Conservation (phyloP, 2,797 vertebrate genomes). For the Decapterus maruadsi region DNA sequence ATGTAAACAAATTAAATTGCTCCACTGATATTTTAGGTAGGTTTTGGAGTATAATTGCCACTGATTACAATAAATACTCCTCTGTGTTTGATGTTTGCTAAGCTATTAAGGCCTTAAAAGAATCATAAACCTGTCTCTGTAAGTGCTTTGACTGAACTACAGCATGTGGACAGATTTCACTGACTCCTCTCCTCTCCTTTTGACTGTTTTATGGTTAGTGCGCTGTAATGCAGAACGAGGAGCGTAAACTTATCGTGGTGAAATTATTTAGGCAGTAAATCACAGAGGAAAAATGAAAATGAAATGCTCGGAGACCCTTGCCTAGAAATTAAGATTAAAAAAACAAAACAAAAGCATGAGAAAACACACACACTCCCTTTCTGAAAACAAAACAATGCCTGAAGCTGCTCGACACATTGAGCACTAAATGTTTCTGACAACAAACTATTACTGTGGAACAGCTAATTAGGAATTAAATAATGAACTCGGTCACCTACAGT, state of each 20-base stretch:
- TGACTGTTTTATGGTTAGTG: constrained; percentile 35
- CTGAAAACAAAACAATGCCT: constrained; percentile 37
- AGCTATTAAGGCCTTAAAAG: constrained; percentile 61
- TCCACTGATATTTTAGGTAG: constrained; percentile 56
- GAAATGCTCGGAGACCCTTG: constrained; percentile 48
- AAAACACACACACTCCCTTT: constrained; percentile 8
- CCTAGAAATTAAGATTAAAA: constrained; percentile 28
- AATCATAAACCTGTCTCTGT: constrained; percentile 59
- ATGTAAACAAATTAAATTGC: constrained; percentile 72
- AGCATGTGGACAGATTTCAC: constrained; percentile 45
- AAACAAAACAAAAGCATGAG: not conserved
- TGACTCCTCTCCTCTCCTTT: constrained; percentile 7
- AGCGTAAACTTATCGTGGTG: constrained; percentile 51
- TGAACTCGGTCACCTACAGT: constrained; percentile 40
- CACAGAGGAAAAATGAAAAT: constrained; percentile 17
- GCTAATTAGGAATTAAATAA: constrained; percentile 54
- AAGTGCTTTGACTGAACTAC: constrained; percentile 66
- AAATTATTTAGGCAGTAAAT: constrained; percentile 61
- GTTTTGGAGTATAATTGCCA: constrained; percentile 31
- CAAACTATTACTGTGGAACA: constrained; percentile 33
- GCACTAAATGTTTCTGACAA: constrained; percentile 32
- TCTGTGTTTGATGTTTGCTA: constrained; percentile 41
- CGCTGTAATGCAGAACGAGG: constrained; percentile 43
- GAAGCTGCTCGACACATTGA: constrained; percentile 12
- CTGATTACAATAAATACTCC: constrained; percentile 46